Conservation (phyloP, 2,113 vertebrate species). For the Excalfactoria chinensis region DNA sequence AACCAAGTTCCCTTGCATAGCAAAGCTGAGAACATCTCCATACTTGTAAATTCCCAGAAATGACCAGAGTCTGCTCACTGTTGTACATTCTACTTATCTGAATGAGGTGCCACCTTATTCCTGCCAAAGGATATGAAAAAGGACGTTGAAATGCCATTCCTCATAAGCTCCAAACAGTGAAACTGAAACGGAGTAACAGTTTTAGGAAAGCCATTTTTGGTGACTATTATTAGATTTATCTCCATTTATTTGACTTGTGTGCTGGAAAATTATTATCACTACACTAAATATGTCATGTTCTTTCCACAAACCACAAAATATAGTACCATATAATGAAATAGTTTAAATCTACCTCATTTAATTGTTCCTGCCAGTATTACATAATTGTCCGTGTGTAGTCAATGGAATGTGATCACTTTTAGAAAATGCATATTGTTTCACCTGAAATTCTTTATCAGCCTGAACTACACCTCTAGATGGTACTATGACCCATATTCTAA, state of each 20-base stretch:
- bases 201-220: constrained; percentile 17
- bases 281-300: constrained; percentile 22
- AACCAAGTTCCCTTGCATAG: not conserved
- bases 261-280: constrained; percentile 42
- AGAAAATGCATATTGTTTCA: constrained; percentile 6
- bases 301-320: not conserved
- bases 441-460: not conserved
- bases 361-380: constrained; percentile 1
- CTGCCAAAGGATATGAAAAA: constrained; percentile 21
- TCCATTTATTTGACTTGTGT: constrained; percentile 37
- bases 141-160: not conserved
- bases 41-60: not conserved
- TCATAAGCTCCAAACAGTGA: constrained; percentile 15
- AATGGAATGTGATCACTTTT: constrained; percentile 18
- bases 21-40: not conserved
- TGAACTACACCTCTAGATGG: not conserved
- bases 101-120: constrained; percentile 7
- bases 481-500: not conserved
- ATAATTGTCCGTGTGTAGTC: not conserved
- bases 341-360: constrained; percentile 14
- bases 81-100: not conserved
- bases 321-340: constrained; percentile 4
- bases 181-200: not conserved
- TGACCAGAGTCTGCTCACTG: not conserved
- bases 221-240: constrained; percentile 7